Conservation (phyloP, 1,140 invertebrate species). For the Drosophila kurseongensis region DNA sequence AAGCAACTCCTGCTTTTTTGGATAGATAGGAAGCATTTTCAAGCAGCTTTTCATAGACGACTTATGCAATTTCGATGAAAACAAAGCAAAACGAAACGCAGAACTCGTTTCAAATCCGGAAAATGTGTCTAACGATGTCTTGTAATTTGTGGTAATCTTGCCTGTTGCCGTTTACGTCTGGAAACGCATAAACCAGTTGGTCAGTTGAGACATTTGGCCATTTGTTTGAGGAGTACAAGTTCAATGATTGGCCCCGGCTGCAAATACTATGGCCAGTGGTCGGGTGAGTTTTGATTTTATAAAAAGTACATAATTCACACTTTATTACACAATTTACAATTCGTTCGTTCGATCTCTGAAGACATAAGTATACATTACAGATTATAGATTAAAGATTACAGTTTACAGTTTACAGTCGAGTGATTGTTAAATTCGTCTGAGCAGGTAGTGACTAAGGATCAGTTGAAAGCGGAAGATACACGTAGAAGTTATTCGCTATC, state of each 20-base stretch:
- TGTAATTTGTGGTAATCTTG: slow-evolving; percentile 30
- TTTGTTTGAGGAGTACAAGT: slow-evolving; percentile 62
- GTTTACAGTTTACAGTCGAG: slow-evolving; percentile 34
- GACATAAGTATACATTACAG: slow-evolving; percentile 44
- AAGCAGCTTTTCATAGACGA: slow-evolving; percentile 32
- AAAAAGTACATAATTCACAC: slow-evolving; percentile 83
- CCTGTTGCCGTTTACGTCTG: slow-evolving; percentile 29
- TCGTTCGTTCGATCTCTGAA: slow-evolving; percentile 66
- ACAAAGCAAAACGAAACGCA: slow-evolving; percentile 30
- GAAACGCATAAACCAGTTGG: slow-evolving; percentile 71
- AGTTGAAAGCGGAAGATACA: slow-evolving; percentile 52
- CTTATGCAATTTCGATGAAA: slow-evolving; percentile 65
- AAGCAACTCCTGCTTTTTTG: slow-evolving; percentile 28
- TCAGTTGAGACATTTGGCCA: slow-evolving; percentile 46
- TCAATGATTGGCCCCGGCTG: slow-evolving; percentile 66
- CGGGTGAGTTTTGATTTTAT: slow-evolving; percentile 70
- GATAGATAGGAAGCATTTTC: slow-evolving; percentile 66
- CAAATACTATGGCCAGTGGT: slow-evolving; percentile 29
- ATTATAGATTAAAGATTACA: slow-evolving; percentile 46
- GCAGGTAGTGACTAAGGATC: slow-evolving; percentile 74
- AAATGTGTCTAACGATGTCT: slow-evolving; percentile 58
- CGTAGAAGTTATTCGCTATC: slow-evolving; percentile 75
- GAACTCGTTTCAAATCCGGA: slow-evolving; percentile 69
- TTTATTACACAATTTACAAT: slow-evolving; percentile 78
- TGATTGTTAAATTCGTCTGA: slow-evolving; percentile 74